A percentile compares a stretch with the other conserved stretches of the same genome.
Evolutionary conservation across 1,140 invertebrate species (phyloP).

Genomic region (Pomacea maculata): DNA sequence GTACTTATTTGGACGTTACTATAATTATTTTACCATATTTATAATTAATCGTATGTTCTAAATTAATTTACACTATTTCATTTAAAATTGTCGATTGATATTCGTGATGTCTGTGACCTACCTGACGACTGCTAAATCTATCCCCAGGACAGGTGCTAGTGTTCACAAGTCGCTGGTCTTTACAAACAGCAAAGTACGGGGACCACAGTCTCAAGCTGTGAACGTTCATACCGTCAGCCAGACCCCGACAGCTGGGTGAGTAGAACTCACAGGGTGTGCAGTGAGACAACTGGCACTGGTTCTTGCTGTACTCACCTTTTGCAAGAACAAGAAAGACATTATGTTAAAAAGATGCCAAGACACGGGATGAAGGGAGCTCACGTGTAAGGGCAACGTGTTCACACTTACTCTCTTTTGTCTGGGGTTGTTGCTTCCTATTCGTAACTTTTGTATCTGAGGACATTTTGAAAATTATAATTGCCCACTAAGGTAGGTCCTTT

Average conservation of each 20-base stretch:
- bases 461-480: too few species aligned
- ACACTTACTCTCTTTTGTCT: too few species aligned
- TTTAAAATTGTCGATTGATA: background rate
- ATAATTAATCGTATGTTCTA: background rate
- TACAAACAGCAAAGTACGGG: conserved; percentile 26
- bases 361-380: too few species aligned
- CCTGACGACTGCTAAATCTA: background rate
- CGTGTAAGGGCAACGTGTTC: too few species aligned
- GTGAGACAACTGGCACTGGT: conserved; percentile 20
- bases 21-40: background rate
- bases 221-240: conserved; percentile 29
- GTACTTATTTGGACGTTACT: too few species aligned
- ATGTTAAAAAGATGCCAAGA: too few species aligned
- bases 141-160: conserved; percentile 7
- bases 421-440: too few species aligned
- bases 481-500: too few species aligned
- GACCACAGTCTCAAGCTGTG: conserved; percentile 20
- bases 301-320: background rate
- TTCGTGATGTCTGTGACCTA: background rate
- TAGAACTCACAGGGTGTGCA: conserved; percentile 26
- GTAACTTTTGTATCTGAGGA: too few species aligned
- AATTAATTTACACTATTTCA: background rate
- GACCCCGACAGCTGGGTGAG: conserved; percentile 21
- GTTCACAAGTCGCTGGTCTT: conserved; percentile 17
- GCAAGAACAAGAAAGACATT: background rate